Base-by-base conservation (phyloP, 37 sponge, comb jelly and placozoan genomes). In the Mnemiopsis leidyi region DNA sequence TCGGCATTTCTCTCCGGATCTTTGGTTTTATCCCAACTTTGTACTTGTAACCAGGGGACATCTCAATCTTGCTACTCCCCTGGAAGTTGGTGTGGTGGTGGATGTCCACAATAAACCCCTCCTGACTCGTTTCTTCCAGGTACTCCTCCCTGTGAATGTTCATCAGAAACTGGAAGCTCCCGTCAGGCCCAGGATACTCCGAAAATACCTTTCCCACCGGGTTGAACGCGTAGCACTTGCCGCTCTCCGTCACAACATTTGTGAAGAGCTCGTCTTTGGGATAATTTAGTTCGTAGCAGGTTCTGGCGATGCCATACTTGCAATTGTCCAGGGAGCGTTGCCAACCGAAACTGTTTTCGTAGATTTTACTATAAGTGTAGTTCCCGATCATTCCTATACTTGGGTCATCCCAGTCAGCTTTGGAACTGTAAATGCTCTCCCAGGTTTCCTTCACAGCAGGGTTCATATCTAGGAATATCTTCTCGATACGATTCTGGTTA, bases 171-270 rank as follows among this genome's bases (percentile, higher is more conserved):
- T 24, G 75, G 75, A 71, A 71, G 20, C 75, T 29, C 21, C 75
- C 75, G 3, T 71, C 30, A n/a, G 5, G 2, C 3, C 75, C 75
- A 5, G 20, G 3, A 24, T 24, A 7, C 30, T 5, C 3, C n/a
- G 75, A 71, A 24, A 29, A 71, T n/a, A 71, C 20, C 3, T 5
- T 29, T 23, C 75, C 75, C 30, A 3, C 3, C n/a, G 75, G 75
- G 75, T 71, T 71, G 75, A 71, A 71, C 5, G 30, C 3, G 75
- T 71, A 71, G 75, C 75, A 71, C 75, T 71, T 71, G n/a, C 75
- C 75, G 20, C 30, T 28, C 3, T 13, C 26, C 30, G n/a, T 24
- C 5, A 71, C 75, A 71, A 23, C 5, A n/a, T 71, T 24, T 5
- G 30, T 28, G 30, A 71, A 71, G n/a, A 71, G 75, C n/a, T 71